A percentile compares a stretch with the other conserved stretches of the same genome.
Conservation (phyloP, 2,113 vertebrate species). For the Oreochromis spilurus region DNA sequence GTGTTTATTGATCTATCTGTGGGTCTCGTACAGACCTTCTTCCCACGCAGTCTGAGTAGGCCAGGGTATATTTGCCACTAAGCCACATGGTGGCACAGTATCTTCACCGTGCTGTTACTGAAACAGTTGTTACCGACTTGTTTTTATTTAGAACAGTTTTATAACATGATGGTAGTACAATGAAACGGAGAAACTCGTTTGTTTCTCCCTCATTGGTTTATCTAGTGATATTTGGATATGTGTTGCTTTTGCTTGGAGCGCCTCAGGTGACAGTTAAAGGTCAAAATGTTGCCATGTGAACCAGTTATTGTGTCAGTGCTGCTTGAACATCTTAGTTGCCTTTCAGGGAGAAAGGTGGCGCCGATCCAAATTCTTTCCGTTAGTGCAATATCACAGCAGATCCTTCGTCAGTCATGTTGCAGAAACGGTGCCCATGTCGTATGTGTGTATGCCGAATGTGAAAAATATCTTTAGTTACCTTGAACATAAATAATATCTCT, state of each 20-base stretch:
- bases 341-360: neutral
- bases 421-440: neutral
- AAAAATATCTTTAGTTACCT: conserved; percentile 20
- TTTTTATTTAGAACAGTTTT: neutral
- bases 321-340: neutral
- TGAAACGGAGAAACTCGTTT: neutral
- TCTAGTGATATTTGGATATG: conserved; percentile 1
- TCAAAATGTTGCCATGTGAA: conserved; percentile 20
- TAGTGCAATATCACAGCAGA: neutral
- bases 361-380: neutral
- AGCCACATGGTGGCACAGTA: conserved; percentile 34
- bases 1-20: neutral
- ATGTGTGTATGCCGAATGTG: neutral
- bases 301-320: neutral
- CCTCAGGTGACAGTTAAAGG: conserved; percentile 32
- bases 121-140: neutral
- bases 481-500: neutral
- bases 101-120: neutral
- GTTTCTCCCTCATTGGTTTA: conserved; percentile 5
- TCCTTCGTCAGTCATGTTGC: neutral
- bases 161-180: neutral
- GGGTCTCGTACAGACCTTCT: neutral
- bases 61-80: neutral
- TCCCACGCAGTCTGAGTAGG: neutral
- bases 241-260: conserved; percentile 24